Evolutionary conservation across 2,113 vertebrate species (phyloP).

Genomic region (Anolis sagrei): DNA sequence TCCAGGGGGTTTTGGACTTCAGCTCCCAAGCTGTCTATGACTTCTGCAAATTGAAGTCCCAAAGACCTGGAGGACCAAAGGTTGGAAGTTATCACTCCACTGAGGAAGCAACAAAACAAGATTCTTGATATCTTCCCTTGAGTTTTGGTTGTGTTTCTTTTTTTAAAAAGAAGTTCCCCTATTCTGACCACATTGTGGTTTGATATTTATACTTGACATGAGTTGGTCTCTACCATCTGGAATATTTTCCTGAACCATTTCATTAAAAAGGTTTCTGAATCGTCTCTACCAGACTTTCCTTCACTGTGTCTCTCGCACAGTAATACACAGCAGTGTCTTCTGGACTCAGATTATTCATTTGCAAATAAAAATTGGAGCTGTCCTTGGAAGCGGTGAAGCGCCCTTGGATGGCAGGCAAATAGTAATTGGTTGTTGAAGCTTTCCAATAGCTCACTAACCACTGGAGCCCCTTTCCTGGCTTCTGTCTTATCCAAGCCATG

Average conservation of each 20-base stretch:
- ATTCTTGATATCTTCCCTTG: too few relatives aligned
- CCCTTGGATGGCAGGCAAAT: neutral
- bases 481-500: conserved; percentile 53
- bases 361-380: neutral
- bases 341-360: conserved; percentile 5
- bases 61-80: too few relatives aligned
- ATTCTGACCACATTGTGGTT: neutral
- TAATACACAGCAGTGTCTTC: conserved; percentile 6
- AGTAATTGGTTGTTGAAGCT: neutral
- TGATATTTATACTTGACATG: too few relatives aligned
- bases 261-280: neutral
- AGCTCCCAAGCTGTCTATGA: too few relatives aligned
- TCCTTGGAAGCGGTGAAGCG: conserved; percentile 28
- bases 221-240: too few relatives aligned
- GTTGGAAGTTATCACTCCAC: too few relatives aligned
- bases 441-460: neutral
- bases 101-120: too few relatives aligned
- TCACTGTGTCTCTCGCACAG: neutral
- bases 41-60: too few relatives aligned
- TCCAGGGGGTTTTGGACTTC: too few relatives aligned
- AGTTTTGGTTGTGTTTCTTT: too few relatives aligned
- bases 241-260: neutral
- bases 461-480: conserved; percentile 53
- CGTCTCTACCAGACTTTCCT: neutral
- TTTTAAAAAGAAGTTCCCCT: neutral